Percentiles rank a stretch among this genome's conserved stretches.
Conservation (phyloP, 1,140 invertebrate species). For the Neomicropteryx cornuta region DNA sequence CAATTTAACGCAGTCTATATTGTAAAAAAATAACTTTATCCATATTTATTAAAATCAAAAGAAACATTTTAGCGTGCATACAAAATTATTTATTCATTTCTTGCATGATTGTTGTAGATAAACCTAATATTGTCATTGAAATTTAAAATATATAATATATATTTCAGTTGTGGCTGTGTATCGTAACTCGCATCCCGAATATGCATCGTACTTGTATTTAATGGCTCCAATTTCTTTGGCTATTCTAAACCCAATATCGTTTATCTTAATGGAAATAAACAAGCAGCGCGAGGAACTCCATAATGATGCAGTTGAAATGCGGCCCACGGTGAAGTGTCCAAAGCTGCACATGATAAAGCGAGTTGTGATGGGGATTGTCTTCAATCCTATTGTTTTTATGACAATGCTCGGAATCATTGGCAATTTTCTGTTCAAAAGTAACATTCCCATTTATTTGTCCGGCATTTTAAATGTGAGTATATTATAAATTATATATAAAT, state of each 20-base stretch:
- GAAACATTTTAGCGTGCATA: no score
- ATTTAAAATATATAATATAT: no score
- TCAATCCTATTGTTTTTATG: slow-evolving; percentile 90
- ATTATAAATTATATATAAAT: slow-evolving; percentile 5
- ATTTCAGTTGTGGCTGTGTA: slow-evolving; percentile 65
- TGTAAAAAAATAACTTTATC: no score
- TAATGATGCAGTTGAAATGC: slow-evolving; percentile 7
- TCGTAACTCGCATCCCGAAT: slow-evolving; percentile 73
- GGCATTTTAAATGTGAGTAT: slow-evolving; percentile 60
- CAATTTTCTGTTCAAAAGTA: slow-evolving; percentile 71
- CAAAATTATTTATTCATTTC: slow-evolving; percentile 2
- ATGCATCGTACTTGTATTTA: slow-evolving; percentile 83
- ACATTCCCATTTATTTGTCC: slow-evolving; percentile 62
- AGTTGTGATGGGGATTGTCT: slow-evolving; percentile 55
- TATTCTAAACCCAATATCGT: slow-evolving; percentile 87
- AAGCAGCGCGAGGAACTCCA: slow-evolving; percentile 41
- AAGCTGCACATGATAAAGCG: slow-evolving; percentile 25
- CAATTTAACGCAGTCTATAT: no score
- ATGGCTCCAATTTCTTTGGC: slow-evolving; percentile 90
- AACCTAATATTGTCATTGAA: no score
- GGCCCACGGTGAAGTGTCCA: slow-evolving; percentile 12
- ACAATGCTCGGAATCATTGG: slow-evolving; percentile 81
- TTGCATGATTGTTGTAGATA: neutral
- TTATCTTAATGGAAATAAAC: slow-evolving; percentile 81
- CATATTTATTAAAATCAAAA: no score